Percentiles rank a stretch among this genome's conserved stretches.
Evolutionary conservation across 2,888 invertebrate species (phyloP).

Genomic region (Andricus curvator): DNA sequence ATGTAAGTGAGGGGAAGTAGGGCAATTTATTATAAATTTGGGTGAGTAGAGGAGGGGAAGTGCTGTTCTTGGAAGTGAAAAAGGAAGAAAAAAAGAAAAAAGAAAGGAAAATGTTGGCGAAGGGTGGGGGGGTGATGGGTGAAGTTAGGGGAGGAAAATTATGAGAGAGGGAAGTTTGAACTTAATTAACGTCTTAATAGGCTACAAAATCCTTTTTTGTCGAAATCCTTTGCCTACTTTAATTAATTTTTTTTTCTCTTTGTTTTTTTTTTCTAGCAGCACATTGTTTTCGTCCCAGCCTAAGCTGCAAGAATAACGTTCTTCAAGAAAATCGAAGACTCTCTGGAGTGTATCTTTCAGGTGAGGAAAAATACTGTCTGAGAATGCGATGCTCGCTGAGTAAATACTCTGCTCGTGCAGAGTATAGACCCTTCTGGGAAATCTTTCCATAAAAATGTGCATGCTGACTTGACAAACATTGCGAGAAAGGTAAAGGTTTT

Average conservation of each 20-base stretch:
- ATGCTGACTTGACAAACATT: conserved; percentile 7
- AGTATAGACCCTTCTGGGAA: conserved; percentile 13
- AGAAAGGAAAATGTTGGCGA: too few species aligned
- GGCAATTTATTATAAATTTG: too few species aligned
- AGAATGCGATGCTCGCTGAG: conserved; percentile 1
- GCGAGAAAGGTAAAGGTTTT: background rate
- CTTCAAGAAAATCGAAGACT: conserved; percentile 17
- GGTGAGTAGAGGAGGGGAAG: too few species aligned
- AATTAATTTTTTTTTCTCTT: background rate
- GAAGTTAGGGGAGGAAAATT: too few species aligned
- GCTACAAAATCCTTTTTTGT: too few species aligned
- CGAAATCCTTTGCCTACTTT: background rate
- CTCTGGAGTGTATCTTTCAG: conserved; percentile 2
- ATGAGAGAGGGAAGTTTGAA: too few species aligned
- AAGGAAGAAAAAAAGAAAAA: too few species aligned
- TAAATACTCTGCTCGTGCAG: conserved; percentile 8
- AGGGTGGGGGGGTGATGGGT: too few species aligned
- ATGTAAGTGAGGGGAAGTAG: too few species aligned
- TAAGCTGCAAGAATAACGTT: conserved; percentile 1
- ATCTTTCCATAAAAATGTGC: conserved; percentile 29
- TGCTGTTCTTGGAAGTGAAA: too few species aligned
- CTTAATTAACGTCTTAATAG: too few species aligned
- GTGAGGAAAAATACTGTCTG: conserved; percentile 8
- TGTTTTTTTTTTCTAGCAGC: background rate
- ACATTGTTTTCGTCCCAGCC: background rate